phyloP scores from a whole-genome alignment of 1,140 invertebrate species.

The Phymorhynchus buccinoides region DNA sequence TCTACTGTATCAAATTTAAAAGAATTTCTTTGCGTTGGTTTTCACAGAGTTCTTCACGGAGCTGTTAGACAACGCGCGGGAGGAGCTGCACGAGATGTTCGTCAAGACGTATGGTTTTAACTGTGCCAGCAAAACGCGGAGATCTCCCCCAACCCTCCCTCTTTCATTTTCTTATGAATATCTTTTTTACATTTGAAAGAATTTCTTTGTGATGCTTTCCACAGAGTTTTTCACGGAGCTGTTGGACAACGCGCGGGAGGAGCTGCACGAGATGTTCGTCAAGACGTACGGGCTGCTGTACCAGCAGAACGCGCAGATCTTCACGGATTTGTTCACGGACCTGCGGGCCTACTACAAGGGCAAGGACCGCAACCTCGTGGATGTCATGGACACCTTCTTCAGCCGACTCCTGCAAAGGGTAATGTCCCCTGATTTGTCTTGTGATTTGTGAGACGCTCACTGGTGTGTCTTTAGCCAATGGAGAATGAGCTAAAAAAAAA shows the following conservation, averaged over 20 bases:
- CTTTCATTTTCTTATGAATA: too few relatives aligned
- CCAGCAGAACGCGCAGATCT: slow-evolving; percentile 93
- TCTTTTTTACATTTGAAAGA: too few relatives aligned
- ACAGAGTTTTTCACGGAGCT: slow-evolving; percentile 90
- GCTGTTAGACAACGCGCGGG: slow-evolving; percentile 85
- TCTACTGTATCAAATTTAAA: too few relatives aligned
- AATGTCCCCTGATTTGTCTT: too few relatives aligned
- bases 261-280: slow-evolving; percentile 95
- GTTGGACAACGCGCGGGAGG: slow-evolving; percentile 85
- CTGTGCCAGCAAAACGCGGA: slow-evolving; percentile 96
- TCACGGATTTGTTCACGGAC: slow-evolving; percentile 91
- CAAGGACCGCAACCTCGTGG: slow-evolving; percentile 83
- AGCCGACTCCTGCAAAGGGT: slow-evolving; percentile 86
- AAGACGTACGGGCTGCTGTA: slow-evolving; percentile 95
- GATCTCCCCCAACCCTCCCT: too few relatives aligned
- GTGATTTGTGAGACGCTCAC: too few relatives aligned
- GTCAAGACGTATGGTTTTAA: slow-evolving; percentile 93
- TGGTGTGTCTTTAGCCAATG: too few relatives aligned
- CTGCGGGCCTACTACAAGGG: slow-evolving; percentile 89
- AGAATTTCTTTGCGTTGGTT: slow-evolving; percentile 47
- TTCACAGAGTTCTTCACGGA: slow-evolving; percentile 88
- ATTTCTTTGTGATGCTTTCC: too few relatives aligned
- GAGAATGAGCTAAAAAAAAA: too few relatives aligned
- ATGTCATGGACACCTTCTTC: slow-evolving; percentile 94
- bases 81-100: slow-evolving; percentile 94